Evolutionary conservation across 1,140 invertebrate species (phyloP).

Genomic region (Saccostrea glomerata): DNA sequence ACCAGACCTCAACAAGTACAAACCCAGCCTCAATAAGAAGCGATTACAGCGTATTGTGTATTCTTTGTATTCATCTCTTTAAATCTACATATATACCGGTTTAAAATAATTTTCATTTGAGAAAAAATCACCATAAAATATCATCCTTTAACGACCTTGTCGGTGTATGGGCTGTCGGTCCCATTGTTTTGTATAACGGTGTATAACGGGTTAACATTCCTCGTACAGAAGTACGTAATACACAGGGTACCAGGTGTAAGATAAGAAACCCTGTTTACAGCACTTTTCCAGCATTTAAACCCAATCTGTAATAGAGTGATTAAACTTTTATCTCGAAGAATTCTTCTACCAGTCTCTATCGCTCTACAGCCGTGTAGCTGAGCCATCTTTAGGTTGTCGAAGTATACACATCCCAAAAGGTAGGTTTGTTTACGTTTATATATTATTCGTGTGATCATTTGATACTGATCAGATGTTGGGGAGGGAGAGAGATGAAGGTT

Average conservation of each 20-base stretch:
- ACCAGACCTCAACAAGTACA: not conserved
- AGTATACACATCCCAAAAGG: not conserved
- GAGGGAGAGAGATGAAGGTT: not conserved
- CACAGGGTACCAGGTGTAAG: not conserved
- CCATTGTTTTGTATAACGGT: constrained; percentile 9
- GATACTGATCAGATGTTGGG: not conserved
- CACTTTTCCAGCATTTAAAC: constrained; percentile 34
- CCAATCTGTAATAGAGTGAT: constrained; percentile 6
- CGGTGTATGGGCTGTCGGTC: not conserved
- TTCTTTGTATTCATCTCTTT: not conserved
- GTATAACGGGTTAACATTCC: constrained; percentile 27
- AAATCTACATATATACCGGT: not conserved
- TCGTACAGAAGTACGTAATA: not conserved
- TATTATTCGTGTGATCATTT: not conserved
- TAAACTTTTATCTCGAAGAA: constrained; percentile 7
- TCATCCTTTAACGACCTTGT: not conserved
- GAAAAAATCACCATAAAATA: not conserved
- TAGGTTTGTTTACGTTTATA: not conserved
- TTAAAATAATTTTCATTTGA: not conserved
- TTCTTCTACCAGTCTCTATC: not conserved
- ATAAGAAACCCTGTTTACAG: constrained; percentile 20
- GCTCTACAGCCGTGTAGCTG: not conserved
- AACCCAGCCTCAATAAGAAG: not conserved
- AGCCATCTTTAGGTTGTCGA: not conserved
- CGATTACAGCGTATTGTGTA: not conserved